These are phyloP conservation scores for Gambelia wislizenii DNA, from an alignment of 2,797 vertebrate species.

Conservation along the genomic window DNA sequence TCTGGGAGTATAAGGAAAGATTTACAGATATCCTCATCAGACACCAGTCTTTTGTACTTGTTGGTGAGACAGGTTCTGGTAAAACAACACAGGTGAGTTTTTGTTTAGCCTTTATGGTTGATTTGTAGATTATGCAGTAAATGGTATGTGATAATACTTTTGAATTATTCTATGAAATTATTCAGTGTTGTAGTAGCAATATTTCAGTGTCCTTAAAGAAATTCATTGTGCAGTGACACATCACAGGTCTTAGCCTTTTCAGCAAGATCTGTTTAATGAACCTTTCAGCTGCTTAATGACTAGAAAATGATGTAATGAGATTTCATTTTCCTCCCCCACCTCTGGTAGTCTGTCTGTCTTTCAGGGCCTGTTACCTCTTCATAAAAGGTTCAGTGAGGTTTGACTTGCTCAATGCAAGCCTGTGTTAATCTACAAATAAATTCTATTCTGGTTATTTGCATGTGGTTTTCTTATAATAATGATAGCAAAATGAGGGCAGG, in stretches of 20 bases:
- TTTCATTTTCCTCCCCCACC: background rate
- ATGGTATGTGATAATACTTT: accelerated
- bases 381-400: conserved; percentile 21
- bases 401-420: background rate
- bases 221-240: background rate
- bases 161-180: conserved; percentile 10
- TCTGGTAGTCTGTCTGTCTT: background rate
- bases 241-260: background rate
- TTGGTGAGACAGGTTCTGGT: conserved; percentile 95
- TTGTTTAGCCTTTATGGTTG: background rate
- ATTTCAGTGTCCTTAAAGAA: conserved; percentile 29
- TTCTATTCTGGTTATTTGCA: conserved; percentile 12
- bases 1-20: conserved; percentile 95
- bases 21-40: conserved; percentile 91
- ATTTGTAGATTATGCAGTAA: background rate
- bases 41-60: conserved; percentile 93
- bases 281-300: conserved; percentile 41
- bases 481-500: conserved; percentile 2
- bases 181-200: background rate
- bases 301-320: conserved; percentile 20
- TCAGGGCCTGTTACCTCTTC: background rate
- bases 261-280: conserved; percentile 9
- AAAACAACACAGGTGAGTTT: conserved; percentile 94
- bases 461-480: background rate
- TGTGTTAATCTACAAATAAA: conserved; percentile 3